Evolutionary conservation across 64 coral and sea anemone species (phyloP).

Genomic region (Dendrophyllia cribrosa): DNA sequence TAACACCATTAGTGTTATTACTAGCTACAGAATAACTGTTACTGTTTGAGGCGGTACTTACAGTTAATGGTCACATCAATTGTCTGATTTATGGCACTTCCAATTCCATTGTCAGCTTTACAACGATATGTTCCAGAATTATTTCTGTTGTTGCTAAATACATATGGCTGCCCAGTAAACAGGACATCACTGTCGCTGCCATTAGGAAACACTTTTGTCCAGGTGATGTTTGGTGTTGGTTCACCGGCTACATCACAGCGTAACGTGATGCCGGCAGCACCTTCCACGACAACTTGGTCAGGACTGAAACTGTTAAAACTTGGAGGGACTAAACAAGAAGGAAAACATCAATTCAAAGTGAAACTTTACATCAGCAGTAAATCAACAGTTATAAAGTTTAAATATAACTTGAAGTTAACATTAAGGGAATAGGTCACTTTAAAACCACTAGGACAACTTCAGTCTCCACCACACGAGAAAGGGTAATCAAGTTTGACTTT

Average conservation of each 20-base stretch:
- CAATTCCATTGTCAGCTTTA: not conserved
- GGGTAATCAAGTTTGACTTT: no score
- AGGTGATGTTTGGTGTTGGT: constrained; percentile 32
- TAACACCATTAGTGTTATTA: no score
- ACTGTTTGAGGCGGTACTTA: not conserved
- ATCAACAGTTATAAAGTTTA: no score
- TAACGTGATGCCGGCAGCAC: not conserved
- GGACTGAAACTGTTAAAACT: not conserved
- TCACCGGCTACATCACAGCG: not conserved
- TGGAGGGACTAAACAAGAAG: not conserved
- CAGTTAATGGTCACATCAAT: not conserved
- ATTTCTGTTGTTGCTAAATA: not conserved
- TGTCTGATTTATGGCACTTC: not conserved
- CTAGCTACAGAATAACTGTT: no score
- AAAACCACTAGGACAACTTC: no score
- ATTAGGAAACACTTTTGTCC: constrained; percentile 5
- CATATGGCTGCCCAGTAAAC: not conserved
- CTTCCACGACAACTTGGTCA: not conserved
- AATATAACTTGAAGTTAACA: no score
- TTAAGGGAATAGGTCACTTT: no score
- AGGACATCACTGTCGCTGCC: constrained; percentile 11
- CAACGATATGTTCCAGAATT: constrained; percentile 1
- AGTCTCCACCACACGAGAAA: no score
- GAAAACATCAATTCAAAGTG: not conserved
- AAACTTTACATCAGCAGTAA: no score